Base-by-base conservation (phyloP, 2,113 vertebrate species). In the Bambusicola thoracicus region DNA sequence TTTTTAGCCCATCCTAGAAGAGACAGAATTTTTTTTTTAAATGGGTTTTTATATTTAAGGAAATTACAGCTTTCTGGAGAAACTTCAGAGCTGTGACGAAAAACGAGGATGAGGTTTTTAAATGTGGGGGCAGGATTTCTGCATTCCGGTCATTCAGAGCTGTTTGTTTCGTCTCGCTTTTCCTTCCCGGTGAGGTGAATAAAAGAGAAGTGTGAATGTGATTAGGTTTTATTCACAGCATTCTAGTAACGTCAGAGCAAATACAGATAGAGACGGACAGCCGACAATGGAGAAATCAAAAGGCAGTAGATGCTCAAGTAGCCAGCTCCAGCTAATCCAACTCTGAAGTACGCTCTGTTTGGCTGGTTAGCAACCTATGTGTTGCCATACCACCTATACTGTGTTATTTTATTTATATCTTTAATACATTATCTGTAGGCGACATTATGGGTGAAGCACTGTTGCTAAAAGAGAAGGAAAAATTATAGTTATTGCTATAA, bases 401-500 rank as follows among this genome's bases (percentile, higher is more conserved):
- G 44, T 70, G 49, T 77, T 89, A 70, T 78, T 94, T 96, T 95
- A 96, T 97, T 95, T 97, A 95, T 97, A 65, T 90, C 92, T 94
- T 96, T 97, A 97, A 97, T 97, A 97, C 93, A 6, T 85, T 95
- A 90, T 92, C 81, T 49, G 89, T 89, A 94, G 91, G 93, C 13
- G 6, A 95, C 85, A 86, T 96, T 89, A 85, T 61, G 84, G 77
- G 78, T 93, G 91, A 91, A 95, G 92, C 90, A 78, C 79, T 93
- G 62, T 79, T 92, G n/a, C 91, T 97, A 93, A 97, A 97, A 95
- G 92, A 92, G 96, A 98, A 97, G 92, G 95, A 95, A 97, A 97
- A 97, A 97, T 95, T 95, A 96, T 79, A 96, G 97, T 96, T 97
- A 96, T 97, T 95, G 93, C 92, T 90, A 67, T 91, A 90, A 95